A percentile compares a stretch with the other conserved stretches of the same genome.
Evolutionary conservation across 2,888 invertebrate genomes (phyloP).

Genomic region (Neoaliturus tenellus): DNA sequence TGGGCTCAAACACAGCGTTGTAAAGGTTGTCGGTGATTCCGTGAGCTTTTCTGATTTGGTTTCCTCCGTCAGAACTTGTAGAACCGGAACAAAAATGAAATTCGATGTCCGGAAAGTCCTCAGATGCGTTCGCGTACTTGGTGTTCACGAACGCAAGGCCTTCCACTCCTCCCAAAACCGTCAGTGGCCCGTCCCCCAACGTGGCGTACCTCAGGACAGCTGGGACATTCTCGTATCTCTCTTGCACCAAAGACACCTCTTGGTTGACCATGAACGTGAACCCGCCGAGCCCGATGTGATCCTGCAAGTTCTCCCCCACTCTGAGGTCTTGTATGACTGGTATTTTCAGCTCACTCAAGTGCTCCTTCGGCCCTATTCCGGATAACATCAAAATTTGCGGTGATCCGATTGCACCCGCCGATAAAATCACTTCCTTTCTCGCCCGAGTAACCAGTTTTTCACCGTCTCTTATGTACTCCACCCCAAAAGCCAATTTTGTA

Average conservation of each 20-base stretch:
- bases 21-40: conserved; percentile 86
- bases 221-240: conserved; percentile 85
- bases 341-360: conserved; percentile 84
- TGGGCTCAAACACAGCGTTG: conserved; percentile 82
- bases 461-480: conserved; percentile 85
- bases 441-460: conserved; percentile 85
- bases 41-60: conserved; percentile 87
- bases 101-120: conserved; percentile 93
- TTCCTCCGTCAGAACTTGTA: conserved; percentile 90
- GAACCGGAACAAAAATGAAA: conserved; percentile 93
- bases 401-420: conserved; percentile 94
- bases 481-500: conserved; percentile 87
- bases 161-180: conserved; percentile 81
- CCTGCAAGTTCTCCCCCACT: conserved; percentile 92
- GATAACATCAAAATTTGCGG: conserved; percentile 96
- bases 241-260: conserved; percentile 86
- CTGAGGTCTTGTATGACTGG: conserved; percentile 87
- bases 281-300: conserved; percentile 92
- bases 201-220: conserved; percentile 90
- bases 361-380: conserved; percentile 85
- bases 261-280: conserved; percentile 88
- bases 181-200: conserved; percentile 88
- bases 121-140: conserved; percentile 85
- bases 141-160: conserved; percentile 91
- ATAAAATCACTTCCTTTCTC: conserved; percentile 91